phyloP scores from a whole-genome alignment of 1,140 invertebrate species.

The Bathynomus jamesi region DNA sequence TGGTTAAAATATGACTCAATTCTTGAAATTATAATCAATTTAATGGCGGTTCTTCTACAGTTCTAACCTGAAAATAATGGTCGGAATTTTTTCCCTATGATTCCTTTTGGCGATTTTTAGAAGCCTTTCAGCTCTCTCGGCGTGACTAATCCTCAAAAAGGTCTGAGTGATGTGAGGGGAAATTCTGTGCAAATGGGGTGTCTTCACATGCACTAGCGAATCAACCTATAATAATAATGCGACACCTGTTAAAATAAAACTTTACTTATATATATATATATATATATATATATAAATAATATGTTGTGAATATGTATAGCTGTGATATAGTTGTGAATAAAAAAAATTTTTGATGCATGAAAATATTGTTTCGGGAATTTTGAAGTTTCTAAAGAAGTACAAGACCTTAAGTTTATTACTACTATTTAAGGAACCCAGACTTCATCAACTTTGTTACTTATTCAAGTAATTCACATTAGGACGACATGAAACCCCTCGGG shows the following conservation, averaged over 20 bases:
- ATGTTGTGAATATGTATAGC: no score
- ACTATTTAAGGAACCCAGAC: no score
- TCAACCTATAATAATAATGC: slow-evolving; percentile 43
- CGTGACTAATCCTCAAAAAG: slow-evolving; percentile 63
- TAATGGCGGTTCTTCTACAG: no score
- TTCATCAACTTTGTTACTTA: no score
- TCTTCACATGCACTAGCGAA: slow-evolving; percentile 56
- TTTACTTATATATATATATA: not conserved
- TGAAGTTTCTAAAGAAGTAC: no score
- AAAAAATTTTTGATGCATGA: not conserved
- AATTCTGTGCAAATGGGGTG: slow-evolving; percentile 63
- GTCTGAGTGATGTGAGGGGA: slow-evolving; percentile 74
- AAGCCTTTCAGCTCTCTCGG: slow-evolving; percentile 61
- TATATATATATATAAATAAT: not conserved
- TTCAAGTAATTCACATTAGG: no score
- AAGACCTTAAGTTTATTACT: no score
- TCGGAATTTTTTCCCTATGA: slow-evolving; percentile 50
- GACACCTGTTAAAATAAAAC: not conserved
- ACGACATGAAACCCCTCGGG: no score
- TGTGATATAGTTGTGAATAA: not conserved
- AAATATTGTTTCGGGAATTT: no score
- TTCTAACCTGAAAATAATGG: slow-evolving; percentile 65
- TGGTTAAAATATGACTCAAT: no score
- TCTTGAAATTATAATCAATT: no score
- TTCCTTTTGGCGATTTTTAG: slow-evolving; percentile 60